Evolutionary conservation across 2,888 invertebrate genomes (phyloP).

Genomic region (Brachypalpus laphriformis): DNA sequence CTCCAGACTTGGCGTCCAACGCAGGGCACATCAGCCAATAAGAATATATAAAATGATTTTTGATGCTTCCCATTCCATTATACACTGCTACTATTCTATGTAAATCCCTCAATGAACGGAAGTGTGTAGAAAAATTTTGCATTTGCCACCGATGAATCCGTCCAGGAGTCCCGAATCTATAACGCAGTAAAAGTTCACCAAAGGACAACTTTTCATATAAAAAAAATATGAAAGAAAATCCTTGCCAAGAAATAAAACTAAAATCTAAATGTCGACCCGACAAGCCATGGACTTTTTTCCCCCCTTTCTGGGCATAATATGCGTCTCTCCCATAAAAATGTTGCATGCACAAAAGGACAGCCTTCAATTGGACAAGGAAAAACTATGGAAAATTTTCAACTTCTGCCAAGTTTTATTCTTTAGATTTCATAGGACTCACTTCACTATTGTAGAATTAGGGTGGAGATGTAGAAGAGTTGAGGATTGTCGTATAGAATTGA

Average conservation of each 20-base stretch:
- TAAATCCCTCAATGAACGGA: conserved; percentile 8
- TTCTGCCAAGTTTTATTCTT: neutral
- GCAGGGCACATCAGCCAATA: neutral
- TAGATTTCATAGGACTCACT: neutral
- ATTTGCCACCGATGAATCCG: conserved; percentile 6
- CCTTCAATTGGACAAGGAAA: conserved; percentile 28
- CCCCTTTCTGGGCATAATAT: conserved; percentile 27
- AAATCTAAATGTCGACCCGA: neutral
- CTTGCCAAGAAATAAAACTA: conserved; percentile 36
- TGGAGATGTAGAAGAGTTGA: neutral
- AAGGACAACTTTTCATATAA: conserved; percentile 13
- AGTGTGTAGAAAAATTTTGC: conserved; percentile 14
- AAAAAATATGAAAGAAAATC: conserved; percentile 2
- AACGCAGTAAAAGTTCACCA: conserved; percentile 15
- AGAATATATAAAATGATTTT: conserved; percentile 9
- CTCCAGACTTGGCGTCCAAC: conserved; percentile 35
- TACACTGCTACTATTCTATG: neutral
- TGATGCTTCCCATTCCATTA: conserved; percentile 5
- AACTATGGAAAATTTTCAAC: conserved; percentile 5
- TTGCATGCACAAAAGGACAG: conserved; percentile 30
- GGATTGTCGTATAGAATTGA: neutral
- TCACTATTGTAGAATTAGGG: neutral
- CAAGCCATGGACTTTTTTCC: neutral
- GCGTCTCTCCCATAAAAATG: conserved; percentile 20
- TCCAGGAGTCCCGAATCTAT: neutral